Evolutionary conservation across 2,797 vertebrate genomes (phyloP), one percentile per base, ranked within the genome.

Genomic region (Cephalopachus bancanus): DNA sequence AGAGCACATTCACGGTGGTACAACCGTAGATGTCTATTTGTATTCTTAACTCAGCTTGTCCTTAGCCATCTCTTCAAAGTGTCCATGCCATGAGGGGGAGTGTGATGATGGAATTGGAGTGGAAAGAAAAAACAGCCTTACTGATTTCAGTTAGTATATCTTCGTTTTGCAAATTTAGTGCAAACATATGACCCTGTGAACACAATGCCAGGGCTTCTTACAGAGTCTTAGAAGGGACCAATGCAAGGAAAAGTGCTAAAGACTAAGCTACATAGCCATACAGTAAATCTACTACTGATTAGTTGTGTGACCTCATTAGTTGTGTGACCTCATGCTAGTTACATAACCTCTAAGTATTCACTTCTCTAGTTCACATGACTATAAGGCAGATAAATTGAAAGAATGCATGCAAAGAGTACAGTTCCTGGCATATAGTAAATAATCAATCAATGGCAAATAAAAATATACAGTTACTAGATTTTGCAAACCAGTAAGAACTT

Each of bases 141-240:
- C 37, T 71, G 33, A 62, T 92, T 93, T 92, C 28, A 83, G 28
- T 74, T 95, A 92, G 79, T 37, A 62, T 67, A 83, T 86, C 28
- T 87, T 89, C 10, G 33, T 81, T 92, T 76, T 83, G 16, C 2
- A 83, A 49, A 91, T 86, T 72, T 84, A 76, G 26, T 15, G 49
- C 8, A 59, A 85, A 85, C 15, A 37, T 55, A 37, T 44, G 62
- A 53, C 22, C 20, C 20, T 26, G 14, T 28, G 59, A 92, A 49
- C 33, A 37, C n/a, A 71, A 62, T 37, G 26, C n/a, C 16, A 62
- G 49, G 17, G 22, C 55, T 95, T 92, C 37, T 81, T 60, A 20
- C 10, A 81, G 53, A 11, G 74, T 14, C 60, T 95, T 53, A 28
- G 19, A n/a, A 69, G 19, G 11, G 4, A 22, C 15, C 9, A 11